These are phyloP conservation scores for Trypoxylus dichotomus DNA, from an alignment of 1,140 invertebrate genomes.

Conservation along the genomic window DNA sequence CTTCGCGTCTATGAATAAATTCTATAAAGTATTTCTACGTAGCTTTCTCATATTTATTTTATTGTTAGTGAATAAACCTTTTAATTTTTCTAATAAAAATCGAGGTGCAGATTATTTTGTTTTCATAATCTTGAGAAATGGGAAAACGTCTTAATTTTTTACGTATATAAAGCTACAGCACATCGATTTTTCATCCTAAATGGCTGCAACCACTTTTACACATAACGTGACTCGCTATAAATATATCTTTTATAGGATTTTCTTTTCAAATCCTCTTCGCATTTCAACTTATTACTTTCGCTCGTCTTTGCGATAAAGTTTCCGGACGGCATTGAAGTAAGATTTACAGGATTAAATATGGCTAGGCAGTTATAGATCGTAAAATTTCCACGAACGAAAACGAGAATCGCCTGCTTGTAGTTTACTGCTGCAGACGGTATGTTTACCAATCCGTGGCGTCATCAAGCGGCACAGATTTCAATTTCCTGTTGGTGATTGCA, in stretches of 20 bases:
- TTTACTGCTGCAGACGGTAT: background rate
- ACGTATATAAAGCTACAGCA: background rate
- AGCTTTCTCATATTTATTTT: no score
- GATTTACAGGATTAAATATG: background rate
- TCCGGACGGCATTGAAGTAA: background rate
- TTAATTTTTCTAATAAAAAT: no score
- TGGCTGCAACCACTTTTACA: background rate
- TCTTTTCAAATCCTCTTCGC: background rate
- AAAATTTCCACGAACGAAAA: background rate
- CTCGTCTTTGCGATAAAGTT: background rate
- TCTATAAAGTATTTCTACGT: no score
- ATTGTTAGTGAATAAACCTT: no score
- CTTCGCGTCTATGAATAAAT: no score
- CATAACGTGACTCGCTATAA: background rate
- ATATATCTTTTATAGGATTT: background rate
- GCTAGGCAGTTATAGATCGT: background rate
- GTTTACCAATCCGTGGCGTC: background rate
- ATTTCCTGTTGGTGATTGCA: conserved; percentile 15
- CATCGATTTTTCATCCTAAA: background rate
- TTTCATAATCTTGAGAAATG: no score
- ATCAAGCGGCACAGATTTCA: background rate
- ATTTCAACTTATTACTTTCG: background rate
- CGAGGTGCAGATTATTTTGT: no score
- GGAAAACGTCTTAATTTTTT: no score
- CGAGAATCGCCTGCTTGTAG: background rate